These are phyloP conservation scores for Chrysina gloriosa DNA, from an alignment of 2,888 invertebrate species.

Conservation along the genomic window DNA sequence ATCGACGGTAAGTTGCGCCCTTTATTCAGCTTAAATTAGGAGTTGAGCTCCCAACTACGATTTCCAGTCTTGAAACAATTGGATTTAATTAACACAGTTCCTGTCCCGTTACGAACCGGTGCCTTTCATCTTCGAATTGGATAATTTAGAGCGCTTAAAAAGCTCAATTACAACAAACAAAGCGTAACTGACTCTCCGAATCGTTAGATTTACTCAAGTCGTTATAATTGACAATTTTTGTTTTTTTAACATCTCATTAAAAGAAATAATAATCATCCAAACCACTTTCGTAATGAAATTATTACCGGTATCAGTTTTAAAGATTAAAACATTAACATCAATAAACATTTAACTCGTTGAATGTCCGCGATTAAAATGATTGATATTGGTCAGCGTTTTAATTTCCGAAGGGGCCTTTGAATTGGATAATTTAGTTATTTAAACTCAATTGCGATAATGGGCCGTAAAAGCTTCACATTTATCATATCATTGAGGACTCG, in stretches of 20 bases:
- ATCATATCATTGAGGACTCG: background rate
- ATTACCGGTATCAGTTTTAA: too few relatives aligned
- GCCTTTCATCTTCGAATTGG: constrained; percentile 40
- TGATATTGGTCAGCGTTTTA: background rate
- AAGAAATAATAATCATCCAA: too few relatives aligned
- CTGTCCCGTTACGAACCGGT: constrained; percentile 34
- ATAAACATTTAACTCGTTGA: background rate
- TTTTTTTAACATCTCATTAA: background rate
- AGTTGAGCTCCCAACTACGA: constrained; percentile 10
- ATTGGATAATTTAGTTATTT: constrained; percentile 29
- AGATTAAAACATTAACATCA: too few relatives aligned
- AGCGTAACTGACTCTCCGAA: background rate
- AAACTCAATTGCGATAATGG: background rate
- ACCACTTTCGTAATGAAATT: too few relatives aligned
- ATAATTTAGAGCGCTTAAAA: constrained; percentile 32
- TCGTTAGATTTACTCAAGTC: constrained; percentile 3
- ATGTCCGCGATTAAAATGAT: background rate
- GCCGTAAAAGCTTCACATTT: constrained; percentile 5
- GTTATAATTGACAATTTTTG: background rate
- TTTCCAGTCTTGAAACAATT: too few relatives aligned
- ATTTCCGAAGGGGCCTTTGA: background rate
- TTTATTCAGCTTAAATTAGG: background rate
- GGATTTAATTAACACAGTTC: constrained; percentile 38
- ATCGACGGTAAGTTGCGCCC: constrained; percentile 43
- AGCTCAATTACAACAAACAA: constrained; percentile 24